These are phyloP conservation scores for Drosophila lacertosa DNA, from an alignment of 1,140 invertebrate species.

Conservation along the genomic window DNA sequence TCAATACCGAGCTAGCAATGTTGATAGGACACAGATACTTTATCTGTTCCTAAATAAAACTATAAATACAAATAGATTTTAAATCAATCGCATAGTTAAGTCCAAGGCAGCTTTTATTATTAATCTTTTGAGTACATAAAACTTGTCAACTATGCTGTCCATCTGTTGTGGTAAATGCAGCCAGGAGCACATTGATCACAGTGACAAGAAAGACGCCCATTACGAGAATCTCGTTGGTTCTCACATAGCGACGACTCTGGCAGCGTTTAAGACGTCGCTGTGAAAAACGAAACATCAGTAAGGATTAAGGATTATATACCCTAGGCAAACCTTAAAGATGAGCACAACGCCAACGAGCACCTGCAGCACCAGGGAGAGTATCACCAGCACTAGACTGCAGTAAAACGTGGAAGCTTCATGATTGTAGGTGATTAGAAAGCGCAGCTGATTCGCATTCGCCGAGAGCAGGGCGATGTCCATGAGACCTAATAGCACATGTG, in stretches of 20 bases:
- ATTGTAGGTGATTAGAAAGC: constrained; percentile 87
- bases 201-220: constrained; percentile 88
- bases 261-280: constrained; percentile 65
- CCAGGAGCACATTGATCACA: constrained; percentile 88
- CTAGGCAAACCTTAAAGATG: constrained; percentile 86
- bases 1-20: constrained; percentile 12
- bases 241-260: constrained; percentile 63
- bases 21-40: no score
- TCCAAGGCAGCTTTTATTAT: no score
- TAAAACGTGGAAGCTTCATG: constrained; percentile 85
- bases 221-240: constrained; percentile 87
- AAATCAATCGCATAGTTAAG: no score
- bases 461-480: constrained; percentile 90
- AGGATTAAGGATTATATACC: not conserved
- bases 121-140: not conserved
- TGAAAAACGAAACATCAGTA: not conserved
- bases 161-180: constrained; percentile 86
- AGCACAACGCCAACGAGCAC: constrained; percentile 87
- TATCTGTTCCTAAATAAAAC: no score
- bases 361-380: constrained; percentile 86
- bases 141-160: no score
- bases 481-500: constrained; percentile 83
- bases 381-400: constrained; percentile 85
- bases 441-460: constrained; percentile 91
- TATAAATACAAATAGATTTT: no score